Percentiles rank a stretch among this genome's conserved stretches.
Evolutionary conservation across 2,113 vertebrate species (phyloP).

Genomic region (Nesogale talazaci): DNA sequence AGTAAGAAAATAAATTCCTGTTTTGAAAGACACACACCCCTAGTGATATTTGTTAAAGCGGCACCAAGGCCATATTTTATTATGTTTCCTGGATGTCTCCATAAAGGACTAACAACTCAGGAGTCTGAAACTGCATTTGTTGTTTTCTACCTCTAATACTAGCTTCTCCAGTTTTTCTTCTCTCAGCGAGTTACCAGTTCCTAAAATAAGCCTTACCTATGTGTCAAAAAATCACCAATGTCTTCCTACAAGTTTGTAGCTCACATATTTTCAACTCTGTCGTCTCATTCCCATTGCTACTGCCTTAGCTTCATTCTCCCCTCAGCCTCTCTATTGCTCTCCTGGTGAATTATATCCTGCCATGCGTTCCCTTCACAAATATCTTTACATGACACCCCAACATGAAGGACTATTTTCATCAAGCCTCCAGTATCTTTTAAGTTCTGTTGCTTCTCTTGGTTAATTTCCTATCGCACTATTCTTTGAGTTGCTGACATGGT

Average conservation of each 20-base stretch:
- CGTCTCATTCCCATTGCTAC: not conserved
- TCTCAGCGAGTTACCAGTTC: not conserved
- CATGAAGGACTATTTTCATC: not conserved
- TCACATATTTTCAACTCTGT: not conserved
- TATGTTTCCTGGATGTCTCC: not conserved
- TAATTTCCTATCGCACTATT: slow-evolving; percentile 1
- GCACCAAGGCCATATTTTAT: not conserved
- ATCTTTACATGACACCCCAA: not conserved
- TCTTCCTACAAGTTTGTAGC: not conserved
- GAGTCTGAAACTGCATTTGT: not conserved
- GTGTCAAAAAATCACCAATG: not conserved
- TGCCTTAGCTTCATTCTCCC: not conserved
- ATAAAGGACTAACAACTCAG: not conserved
- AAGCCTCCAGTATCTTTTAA: not conserved
- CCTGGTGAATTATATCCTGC: not conserved
- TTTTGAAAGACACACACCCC: not conserved
- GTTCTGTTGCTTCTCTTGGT: not conserved
- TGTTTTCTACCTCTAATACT: not conserved
- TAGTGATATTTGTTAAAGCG: not conserved
- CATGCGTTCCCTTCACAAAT: not conserved
- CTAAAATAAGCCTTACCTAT: not conserved
- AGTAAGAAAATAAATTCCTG: not conserved
- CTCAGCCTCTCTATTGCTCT: not conserved
- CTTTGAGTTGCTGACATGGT: not conserved
- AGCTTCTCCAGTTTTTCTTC: not conserved